Evolutionary conservation across 2,888 invertebrate species (phyloP).

Genomic region (Nineta flava): DNA sequence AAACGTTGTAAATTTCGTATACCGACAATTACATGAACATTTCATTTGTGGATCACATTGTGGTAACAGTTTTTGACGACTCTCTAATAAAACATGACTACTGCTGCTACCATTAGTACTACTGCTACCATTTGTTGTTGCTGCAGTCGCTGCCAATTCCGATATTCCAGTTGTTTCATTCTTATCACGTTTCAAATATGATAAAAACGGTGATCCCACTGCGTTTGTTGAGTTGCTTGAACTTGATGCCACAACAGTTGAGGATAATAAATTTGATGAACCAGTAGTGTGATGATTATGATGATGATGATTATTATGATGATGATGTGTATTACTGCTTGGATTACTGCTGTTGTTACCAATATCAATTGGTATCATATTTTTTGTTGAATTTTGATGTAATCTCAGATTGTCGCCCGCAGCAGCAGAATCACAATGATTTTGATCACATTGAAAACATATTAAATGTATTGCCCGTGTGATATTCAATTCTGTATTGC

Average conservation of each 20-base stretch:
- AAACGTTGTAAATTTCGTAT: slow-evolving; percentile 21
- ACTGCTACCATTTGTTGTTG: slow-evolving; percentile 10
- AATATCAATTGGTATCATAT: too few relatives aligned
- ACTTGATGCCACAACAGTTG: slow-evolving; percentile 10
- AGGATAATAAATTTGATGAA: too few relatives aligned
- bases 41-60: slow-evolving; percentile 20
- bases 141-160: slow-evolving; percentile 2
- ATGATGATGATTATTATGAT: too few relatives aligned
- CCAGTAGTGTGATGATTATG: too few relatives aligned
- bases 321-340: too few relatives aligned
- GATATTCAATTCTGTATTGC: slow-evolving; percentile 11
- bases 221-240: neutral
- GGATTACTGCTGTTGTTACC: too few relatives aligned
- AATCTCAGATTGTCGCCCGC: too few relatives aligned
- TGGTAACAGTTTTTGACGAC: neutral
- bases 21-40: slow-evolving; percentile 26
- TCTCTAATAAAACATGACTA: neutral
- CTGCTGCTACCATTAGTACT: neutral
- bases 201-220: slow-evolving; percentile 13
- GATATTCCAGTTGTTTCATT: slow-evolving; percentile 2
- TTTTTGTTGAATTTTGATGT: too few relatives aligned
- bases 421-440: slow-evolving; percentile 26
- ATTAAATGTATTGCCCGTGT: slow-evolving; percentile 18
- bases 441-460: slow-evolving; percentile 25
- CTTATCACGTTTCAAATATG: slow-evolving; percentile 7